Conservation (phyloP, 2,888 invertebrate genomes). For the Phymatocera aterrima region DNA sequence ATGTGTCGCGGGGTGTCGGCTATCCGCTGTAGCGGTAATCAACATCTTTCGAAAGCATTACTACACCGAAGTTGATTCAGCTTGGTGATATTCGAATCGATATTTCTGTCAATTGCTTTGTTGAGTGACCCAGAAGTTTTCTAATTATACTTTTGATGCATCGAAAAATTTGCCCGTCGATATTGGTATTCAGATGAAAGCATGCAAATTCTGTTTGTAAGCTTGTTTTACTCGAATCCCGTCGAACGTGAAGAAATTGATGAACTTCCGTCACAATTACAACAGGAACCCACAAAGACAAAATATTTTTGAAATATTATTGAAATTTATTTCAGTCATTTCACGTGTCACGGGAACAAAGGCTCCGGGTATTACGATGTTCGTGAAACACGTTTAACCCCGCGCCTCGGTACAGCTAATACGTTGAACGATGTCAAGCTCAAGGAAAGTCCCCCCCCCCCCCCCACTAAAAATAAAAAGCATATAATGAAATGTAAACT, state of each 20-base stretch:
- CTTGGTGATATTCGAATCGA: constrained; percentile 15
- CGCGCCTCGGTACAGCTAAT: neutral
- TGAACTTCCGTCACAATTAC: neutral
- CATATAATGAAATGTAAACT: constrained; percentile 43
- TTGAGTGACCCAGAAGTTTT: constrained; percentile 27
- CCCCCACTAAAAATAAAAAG: neutral
- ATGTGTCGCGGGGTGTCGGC: neutral
- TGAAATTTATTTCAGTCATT: neutral
- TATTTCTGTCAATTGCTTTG: constrained; percentile 15
- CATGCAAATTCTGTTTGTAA: constrained; percentile 3
- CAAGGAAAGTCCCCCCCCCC: neutral
- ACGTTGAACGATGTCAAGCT: neutral
- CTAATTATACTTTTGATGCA: neutral
- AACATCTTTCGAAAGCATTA: constrained; percentile 2
- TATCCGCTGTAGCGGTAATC: constrained; percentile 5
- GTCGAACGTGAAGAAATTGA: neutral
- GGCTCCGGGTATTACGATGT: neutral
- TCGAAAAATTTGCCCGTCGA: constrained; percentile 2
- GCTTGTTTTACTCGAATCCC: neutral
- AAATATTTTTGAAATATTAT: neutral
- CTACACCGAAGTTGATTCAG: constrained; percentile 8
- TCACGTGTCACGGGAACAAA: constrained; percentile 8
- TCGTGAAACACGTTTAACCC: neutral
- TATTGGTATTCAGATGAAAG: constrained; percentile 7
- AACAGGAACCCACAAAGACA: neutral